Base-by-base conservation (phyloP, 2,797 vertebrate genomes). In the Hydrophis major region DNA sequence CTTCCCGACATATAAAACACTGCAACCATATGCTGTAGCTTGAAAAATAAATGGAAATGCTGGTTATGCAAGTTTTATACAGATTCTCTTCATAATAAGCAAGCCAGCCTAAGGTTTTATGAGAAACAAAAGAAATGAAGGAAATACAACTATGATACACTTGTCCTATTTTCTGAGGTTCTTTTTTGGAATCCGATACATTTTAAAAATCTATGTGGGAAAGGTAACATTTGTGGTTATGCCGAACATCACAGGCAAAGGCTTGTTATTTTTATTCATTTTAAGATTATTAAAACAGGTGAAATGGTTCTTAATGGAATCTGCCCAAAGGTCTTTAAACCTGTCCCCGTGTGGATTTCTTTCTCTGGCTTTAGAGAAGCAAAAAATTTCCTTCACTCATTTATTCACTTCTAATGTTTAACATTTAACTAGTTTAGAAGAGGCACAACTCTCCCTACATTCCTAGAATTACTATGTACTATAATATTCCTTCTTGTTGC, bases 401-500 rank as follows among this genome's bases (percentile, higher is more conserved):
- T 97, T 95, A 95, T 93, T 57, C 93, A 91, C 91, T 94, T 95
- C 90, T 90, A 90, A 96, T 97, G 96, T 97, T 98, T 98, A 98
- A 97, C 98, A 95, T 93, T 94, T 91, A 63, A 93, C 91, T 66
- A 83, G 93, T 95, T 97, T 95, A 93, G 93, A 95, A 94, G 94
- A 96, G 96, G 95, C 94, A 93, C 95, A 96, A 93, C 95, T 97
- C 94, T 88, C 95, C 96, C 96, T 93, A 93, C 96, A 97, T 98
- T 97, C 97, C 96, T 96, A 90, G 96, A 96, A 96, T 97, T 97
- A 97, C 96, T 97, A 95, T 93, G 96, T 95, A 94, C 95, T 97
- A 96, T 93, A 97, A 95, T 96, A 98, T 96, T 97, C 96, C 95
- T 97, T 96, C 96, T 96, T 96, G 97, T 97, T 98, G 96, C 97